These are phyloP conservation scores for Meteorus sp. DNA, from an alignment of 1,140 invertebrate genomes.

Conservation along the genomic window DNA sequence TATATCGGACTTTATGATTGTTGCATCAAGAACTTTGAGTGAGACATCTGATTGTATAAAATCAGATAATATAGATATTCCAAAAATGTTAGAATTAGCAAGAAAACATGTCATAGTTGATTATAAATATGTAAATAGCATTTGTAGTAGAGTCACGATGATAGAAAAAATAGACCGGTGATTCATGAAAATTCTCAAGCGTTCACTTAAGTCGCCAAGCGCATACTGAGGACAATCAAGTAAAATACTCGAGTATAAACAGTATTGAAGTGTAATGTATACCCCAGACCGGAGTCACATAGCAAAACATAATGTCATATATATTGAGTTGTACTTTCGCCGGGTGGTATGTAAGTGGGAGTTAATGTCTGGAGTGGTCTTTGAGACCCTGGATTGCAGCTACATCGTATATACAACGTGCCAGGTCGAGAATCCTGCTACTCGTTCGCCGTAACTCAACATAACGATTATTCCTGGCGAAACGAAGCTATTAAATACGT, in stretches of 20 bases:
- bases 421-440: slow-evolving; percentile 45
- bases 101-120: no score
- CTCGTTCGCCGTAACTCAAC: slow-evolving; percentile 44
- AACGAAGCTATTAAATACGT: no score
- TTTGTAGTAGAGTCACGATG: background rate
- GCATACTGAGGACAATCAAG: no score
- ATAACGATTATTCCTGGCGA: no score
- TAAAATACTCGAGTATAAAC: no score
- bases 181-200: background rate
- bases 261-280: no score
- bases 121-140: no score
- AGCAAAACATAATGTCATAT: slow-evolving; percentile 32
- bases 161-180: background rate
- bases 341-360: slow-evolving; percentile 41
- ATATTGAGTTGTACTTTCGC: slow-evolving; percentile 53
- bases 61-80: no score
- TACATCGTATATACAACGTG: slow-evolving; percentile 46
- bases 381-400: slow-evolving; percentile 42
- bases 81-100: no score
- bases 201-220: background rate
- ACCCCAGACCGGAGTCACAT: slow-evolving; percentile 30
- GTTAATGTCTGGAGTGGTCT: slow-evolving; percentile 33
- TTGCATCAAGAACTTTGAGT: no score
- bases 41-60: no score
- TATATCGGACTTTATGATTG: no score